These are phyloP conservation scores for Halesus radiatus DNA, from an alignment of 1,140 invertebrate genomes.

Conservation along the genomic window DNA sequence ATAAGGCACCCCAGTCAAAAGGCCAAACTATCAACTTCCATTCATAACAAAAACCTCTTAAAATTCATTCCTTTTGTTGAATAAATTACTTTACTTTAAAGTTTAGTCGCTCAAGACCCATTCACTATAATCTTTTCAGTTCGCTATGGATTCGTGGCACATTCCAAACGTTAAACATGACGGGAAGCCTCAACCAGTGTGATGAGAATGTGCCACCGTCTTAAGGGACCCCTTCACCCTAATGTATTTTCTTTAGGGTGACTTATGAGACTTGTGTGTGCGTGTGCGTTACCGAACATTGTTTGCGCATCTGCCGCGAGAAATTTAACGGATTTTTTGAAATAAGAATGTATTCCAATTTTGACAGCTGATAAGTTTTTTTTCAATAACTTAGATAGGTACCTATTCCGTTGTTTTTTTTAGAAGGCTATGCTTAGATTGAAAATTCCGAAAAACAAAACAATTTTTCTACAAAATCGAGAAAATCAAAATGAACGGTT, in stretches of 20 bases:
- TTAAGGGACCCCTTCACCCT: not conserved
- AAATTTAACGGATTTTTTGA: conserved; percentile 32
- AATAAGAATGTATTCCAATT: conserved; percentile 2
- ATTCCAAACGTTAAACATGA: not conserved
- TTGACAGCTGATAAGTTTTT: not conserved
- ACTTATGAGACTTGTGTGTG: conserved; percentile 13
- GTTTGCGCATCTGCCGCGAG: conserved; percentile 23
- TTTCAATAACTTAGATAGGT: not conserved
- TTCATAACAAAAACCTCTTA: too few relatives aligned
- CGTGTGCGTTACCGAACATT: not conserved
- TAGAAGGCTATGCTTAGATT: not conserved
- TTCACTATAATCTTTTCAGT: too few relatives aligned
- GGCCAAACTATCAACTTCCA: not conserved
- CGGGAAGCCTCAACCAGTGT: not conserved
- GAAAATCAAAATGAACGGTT: too few relatives aligned
- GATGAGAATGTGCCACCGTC: not conserved
- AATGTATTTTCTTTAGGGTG: conserved; percentile 12
- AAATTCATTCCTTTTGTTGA: too few relatives aligned
- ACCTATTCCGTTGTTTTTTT: not conserved
- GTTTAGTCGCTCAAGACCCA: not conserved
- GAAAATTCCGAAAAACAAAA: too few relatives aligned
- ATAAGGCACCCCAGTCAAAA: not conserved
- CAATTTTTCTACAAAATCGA: too few relatives aligned
- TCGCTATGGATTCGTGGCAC: not conserved
- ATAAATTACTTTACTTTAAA: not conserved